These are phyloP conservation scores for Echinops telfairi DNA, from an alignment of 2,113 vertebrate genomes.

Conservation along the genomic window DNA sequence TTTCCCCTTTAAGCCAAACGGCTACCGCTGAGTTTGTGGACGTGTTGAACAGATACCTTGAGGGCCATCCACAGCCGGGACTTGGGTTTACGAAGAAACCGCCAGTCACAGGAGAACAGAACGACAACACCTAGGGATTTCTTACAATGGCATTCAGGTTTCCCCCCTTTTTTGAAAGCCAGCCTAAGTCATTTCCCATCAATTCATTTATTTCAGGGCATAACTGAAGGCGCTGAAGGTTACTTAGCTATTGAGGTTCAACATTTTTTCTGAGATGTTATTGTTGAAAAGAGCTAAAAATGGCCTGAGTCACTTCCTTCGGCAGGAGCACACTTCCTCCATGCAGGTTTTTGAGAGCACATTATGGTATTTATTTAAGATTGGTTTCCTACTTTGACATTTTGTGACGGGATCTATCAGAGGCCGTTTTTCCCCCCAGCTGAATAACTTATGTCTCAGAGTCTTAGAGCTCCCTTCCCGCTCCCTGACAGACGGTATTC, in stretches of 20 bases:
- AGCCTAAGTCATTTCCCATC: slow-evolving; percentile 76
- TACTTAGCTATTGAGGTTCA: slow-evolving; percentile 77
- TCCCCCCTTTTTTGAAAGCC: slow-evolving; percentile 71
- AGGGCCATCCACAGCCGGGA: neutral
- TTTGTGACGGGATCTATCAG: slow-evolving; percentile 53
- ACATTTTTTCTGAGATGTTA: slow-evolving; percentile 80
- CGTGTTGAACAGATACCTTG: neutral
- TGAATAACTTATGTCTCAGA: neutral
- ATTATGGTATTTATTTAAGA: slow-evolving; percentile 77
- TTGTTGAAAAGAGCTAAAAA: slow-evolving; percentile 79
- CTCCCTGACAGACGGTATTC: neutral
- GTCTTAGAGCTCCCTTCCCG: neutral
- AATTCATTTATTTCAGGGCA: slow-evolving; percentile 73
- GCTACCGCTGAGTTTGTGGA: neutral
- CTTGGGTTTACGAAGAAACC: slow-evolving; percentile 25
- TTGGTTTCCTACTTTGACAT: slow-evolving; percentile 69
- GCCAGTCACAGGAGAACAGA: slow-evolving; percentile 69
- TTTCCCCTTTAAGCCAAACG: slow-evolving; percentile 20
- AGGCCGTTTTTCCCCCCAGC: slow-evolving; percentile 32
- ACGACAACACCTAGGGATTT: slow-evolving; percentile 37
- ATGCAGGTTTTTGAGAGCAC: slow-evolving; percentile 66
- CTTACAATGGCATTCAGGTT: slow-evolving; percentile 35
- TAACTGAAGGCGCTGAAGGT: slow-evolving; percentile 68
- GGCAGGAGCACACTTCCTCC: slow-evolving; percentile 74
- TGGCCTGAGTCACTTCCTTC: slow-evolving; percentile 73